A percentile compares a stretch with the other conserved stretches of the same genome.
phyloP scores from a whole-genome alignment of 2,888 invertebrate genomes.

The Lepidocyrtinus sp. region DNA sequence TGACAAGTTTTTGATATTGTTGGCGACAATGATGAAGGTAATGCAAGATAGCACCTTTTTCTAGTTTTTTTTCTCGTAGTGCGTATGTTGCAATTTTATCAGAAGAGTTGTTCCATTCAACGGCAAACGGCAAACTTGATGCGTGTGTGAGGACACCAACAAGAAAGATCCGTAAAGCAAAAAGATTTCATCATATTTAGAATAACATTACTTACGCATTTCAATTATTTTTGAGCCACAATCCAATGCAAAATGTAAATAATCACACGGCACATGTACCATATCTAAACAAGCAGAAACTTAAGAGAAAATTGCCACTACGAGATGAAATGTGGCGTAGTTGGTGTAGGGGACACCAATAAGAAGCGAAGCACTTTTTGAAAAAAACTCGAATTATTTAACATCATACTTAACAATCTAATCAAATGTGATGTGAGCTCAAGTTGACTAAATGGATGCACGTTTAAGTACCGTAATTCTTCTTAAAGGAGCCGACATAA shows the following conservation, averaged over 20 bases:
- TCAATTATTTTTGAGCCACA: conserved; percentile 39
- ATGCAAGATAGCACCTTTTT: conserved; percentile 22
- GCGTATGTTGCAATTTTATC: conserved; percentile 41
- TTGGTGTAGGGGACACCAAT: neutral
- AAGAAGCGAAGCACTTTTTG: neutral
- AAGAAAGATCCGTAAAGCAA: conserved; percentile 50
- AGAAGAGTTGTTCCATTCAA: conserved; percentile 27
- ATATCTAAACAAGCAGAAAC: neutral
- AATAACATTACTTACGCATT: conserved; percentile 13
- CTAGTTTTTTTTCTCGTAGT: neutral
- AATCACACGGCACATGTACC: neutral
- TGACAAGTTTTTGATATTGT: conserved; percentile 44
- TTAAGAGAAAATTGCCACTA: neutral
- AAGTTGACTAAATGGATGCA: conserved; percentile 1
- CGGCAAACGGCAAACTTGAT: conserved; percentile 22
- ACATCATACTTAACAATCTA: neutral
- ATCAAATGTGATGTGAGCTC: neutral
- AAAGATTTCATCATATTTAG: conserved; percentile 50
- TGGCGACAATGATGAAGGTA: conserved; percentile 50
- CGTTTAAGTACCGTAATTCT: no score
- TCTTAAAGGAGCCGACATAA: no score
- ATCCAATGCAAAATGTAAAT: conserved; percentile 38
- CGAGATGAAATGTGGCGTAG: neutral
- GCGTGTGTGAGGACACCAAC: conserved; percentile 25
- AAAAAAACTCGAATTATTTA: neutral